phyloP scores from a whole-genome alignment of 1,140 invertebrate genomes.

The Ceratitis capitata region DNA sequence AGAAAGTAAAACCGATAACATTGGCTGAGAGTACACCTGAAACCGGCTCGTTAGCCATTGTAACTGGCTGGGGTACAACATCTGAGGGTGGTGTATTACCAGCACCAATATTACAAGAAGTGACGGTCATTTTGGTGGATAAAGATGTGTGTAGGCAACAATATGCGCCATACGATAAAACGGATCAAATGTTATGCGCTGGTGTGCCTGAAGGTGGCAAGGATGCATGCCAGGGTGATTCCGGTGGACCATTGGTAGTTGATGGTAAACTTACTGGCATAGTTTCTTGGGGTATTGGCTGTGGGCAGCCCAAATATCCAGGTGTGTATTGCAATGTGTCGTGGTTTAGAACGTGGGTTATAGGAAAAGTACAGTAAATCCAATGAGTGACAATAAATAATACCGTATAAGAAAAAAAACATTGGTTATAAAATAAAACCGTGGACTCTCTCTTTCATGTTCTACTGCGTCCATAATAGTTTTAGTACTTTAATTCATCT shows the following conservation, averaged over 20 bases:
- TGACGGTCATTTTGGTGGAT: constrained; percentile 39
- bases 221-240: constrained; percentile 57
- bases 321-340: constrained; percentile 66
- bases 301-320: constrained; percentile 65
- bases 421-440: no score
- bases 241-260: constrained; percentile 53
- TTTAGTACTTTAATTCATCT: no score
- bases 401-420: no score
- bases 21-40: background rate
- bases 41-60: constrained; percentile 9
- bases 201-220: constrained; percentile 43
- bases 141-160: background rate
- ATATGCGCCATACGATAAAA: constrained; percentile 37
- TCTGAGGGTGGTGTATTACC: background rate
- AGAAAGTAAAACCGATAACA: constrained; percentile 2
- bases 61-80: constrained; percentile 44
- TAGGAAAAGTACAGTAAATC: no score
- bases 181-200: constrained; percentile 45
- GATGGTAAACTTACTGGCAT: constrained; percentile 60
- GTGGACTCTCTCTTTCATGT: no score
- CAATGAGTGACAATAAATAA: no score
- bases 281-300: constrained; percentile 67
- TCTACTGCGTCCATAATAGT: no score
- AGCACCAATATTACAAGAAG: constrained; percentile 41
- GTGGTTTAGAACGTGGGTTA: background rate